These are phyloP conservation scores for Microcebus murinus DNA, from an alignment of 2,113 vertebrate species.

Conservation along the genomic window DNA sequence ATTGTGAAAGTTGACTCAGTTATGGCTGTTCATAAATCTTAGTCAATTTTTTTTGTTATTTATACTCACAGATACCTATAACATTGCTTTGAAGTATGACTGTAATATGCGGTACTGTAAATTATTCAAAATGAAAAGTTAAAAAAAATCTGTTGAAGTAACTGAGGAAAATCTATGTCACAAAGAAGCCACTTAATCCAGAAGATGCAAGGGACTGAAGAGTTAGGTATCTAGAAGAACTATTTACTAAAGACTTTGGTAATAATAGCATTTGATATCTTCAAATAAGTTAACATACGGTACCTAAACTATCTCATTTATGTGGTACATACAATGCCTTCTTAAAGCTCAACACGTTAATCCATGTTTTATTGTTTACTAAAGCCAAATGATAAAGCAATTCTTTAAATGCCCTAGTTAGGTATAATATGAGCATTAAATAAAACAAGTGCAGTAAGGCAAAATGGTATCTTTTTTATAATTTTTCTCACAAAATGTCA, in stretches of 20 bases:
- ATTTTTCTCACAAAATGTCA: background rate
- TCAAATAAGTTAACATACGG: background rate
- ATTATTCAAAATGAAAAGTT: conserved; percentile 42
- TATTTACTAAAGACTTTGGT: background rate
- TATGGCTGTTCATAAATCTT: background rate
- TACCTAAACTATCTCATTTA: background rate
- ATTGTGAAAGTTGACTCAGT: conserved; percentile 48
- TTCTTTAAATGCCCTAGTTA: background rate
- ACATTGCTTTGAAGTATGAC: conserved; percentile 48
- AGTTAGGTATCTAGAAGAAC: conserved; percentile 16
- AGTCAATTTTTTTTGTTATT: conserved; percentile 10
- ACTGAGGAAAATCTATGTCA: background rate
- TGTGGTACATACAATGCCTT: background rate
- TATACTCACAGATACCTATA: conserved; percentile 40
- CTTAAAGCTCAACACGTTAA: conserved; percentile 26
- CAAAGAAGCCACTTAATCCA: conserved; percentile 46
- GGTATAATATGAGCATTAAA: background rate
- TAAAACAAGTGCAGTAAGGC: background rate
- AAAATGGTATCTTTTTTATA: conserved; percentile 7
- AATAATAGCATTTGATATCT: conserved; percentile 31
- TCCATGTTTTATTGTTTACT: background rate
- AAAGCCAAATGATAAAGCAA: conserved; percentile 25
- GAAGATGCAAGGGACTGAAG: background rate
- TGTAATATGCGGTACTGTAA: background rate
- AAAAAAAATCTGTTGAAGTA: background rate